phyloP scores from a whole-genome alignment of 2,113 vertebrate species.

The Raja brachyura region DNA sequence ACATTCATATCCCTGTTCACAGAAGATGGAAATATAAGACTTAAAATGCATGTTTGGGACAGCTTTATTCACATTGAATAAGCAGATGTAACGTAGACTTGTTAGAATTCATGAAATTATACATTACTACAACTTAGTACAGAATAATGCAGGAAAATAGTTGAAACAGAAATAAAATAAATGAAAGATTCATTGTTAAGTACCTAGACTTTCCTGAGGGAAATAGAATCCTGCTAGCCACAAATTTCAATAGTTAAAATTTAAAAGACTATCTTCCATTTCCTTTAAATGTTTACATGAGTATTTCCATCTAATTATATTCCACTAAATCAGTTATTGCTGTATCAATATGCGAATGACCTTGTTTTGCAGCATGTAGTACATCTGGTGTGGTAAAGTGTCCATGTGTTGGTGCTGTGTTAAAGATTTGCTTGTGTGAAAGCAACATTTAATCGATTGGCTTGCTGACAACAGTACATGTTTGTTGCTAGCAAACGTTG shows the following conservation, averaged over 20 bases:
- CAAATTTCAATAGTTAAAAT: constrained; percentile 40
- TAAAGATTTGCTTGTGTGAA: constrained; percentile 28
- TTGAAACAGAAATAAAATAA: not conserved
- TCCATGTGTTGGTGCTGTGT: constrained; percentile 26
- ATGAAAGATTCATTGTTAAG: not conserved
- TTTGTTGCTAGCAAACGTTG: not conserved
- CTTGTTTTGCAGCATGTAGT: not conserved
- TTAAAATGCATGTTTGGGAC: not conserved
- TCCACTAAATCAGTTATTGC: constrained; percentile 30
- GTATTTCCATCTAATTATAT: constrained; percentile 40
- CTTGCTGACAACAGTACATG: not conserved
- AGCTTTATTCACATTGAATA: not conserved
- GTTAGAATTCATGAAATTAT: not conserved
- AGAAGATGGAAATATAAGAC: not conserved
- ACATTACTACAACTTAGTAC: not conserved
- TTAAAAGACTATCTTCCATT: constrained; percentile 43
- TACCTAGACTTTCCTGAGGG: constrained; percentile 28
- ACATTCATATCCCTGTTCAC: not conserved
- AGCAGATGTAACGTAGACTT: not conserved
- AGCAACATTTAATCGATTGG: constrained; percentile 7
- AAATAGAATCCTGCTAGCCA: constrained; percentile 44
- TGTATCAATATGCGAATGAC: not conserved
- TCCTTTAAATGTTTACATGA: constrained; percentile 39
- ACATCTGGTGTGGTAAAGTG: constrained; percentile 37
- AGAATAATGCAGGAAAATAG: not conserved